Percentiles rank a stretch among this genome's conserved stretches.
Evolutionary conservation across 2,797 vertebrate genomes (phyloP).

Genomic region (Cyclura pinguis): DNA sequence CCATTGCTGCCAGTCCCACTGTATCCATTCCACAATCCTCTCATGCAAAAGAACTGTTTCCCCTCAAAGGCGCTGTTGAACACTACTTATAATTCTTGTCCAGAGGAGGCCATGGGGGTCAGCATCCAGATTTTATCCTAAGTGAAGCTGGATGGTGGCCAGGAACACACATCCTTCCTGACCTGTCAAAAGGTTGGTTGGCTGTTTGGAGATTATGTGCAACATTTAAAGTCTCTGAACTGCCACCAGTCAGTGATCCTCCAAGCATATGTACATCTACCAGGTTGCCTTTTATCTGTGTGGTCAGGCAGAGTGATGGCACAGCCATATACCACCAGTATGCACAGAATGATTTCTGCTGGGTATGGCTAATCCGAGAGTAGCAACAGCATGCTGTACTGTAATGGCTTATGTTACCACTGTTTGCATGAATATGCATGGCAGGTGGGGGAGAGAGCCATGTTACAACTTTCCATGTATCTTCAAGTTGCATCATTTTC

Average conservation of each 20-base stretch:
- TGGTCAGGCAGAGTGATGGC: not conserved
- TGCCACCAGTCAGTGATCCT: not conserved
- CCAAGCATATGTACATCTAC: not conserved
- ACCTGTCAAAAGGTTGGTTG: not conserved
- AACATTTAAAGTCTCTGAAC: not conserved
- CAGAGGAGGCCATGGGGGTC: not conserved
- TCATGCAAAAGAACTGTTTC: not conserved
- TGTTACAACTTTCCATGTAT: too few species aligned
- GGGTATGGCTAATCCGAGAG: not conserved
- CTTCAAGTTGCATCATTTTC: not conserved
- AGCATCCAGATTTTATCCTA: not conserved
- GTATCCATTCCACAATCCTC: not conserved
- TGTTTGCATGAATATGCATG: not conserved
- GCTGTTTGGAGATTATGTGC: not conserved
- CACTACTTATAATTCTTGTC: not conserved
- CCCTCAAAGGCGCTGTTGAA: not conserved
- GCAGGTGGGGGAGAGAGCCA: too few species aligned
- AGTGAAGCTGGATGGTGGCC: not conserved
- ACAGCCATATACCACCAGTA: not conserved
- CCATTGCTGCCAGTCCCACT: not conserved
- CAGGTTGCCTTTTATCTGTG: not conserved
- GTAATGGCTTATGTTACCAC: not conserved
- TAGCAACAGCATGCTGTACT: not conserved
- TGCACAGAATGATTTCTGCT: not conserved
- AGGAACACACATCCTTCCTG: not conserved